These are phyloP conservation scores for Drosophila anomelani DNA, from an alignment of 2,888 invertebrate species.

Conservation along the genomic window DNA sequence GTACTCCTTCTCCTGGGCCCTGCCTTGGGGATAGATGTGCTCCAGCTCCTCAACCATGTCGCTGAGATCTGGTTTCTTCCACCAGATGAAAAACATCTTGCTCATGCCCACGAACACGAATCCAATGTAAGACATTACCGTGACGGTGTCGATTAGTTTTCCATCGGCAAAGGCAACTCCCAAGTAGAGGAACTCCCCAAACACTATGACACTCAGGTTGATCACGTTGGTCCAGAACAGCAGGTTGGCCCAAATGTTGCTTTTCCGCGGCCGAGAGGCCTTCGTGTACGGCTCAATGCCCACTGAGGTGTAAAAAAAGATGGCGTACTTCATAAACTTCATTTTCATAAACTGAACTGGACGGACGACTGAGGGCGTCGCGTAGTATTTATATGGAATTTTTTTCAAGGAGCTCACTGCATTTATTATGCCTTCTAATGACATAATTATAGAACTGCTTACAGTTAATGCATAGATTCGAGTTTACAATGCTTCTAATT, in stretches of 20 bases:
- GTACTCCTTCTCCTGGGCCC: constrained; percentile 46
- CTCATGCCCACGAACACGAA: constrained; percentile 71
- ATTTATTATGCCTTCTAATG: constrained; percentile 54
- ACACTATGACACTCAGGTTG: constrained; percentile 57
- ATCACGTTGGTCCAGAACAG: constrained; percentile 61
- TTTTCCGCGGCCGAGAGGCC: not conserved
- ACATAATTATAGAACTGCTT: constrained; percentile 44
- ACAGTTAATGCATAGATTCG: constrained; percentile 19
- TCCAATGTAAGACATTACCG: constrained; percentile 78
- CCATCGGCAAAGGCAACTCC: constrained; percentile 55
- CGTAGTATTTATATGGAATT: constrained; percentile 44
- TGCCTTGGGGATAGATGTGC: constrained; percentile 60
- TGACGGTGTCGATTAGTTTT: constrained; percentile 73
- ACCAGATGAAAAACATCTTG: constrained; percentile 78
- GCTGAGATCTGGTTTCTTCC: constrained; percentile 63
- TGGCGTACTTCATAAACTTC: constrained; percentile 72
- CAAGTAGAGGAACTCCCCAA: constrained; percentile 70
- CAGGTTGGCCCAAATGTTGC: constrained; percentile 24
- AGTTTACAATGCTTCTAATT: constrained; percentile 32
- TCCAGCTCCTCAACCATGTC: constrained; percentile 62
- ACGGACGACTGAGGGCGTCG: too few species aligned
- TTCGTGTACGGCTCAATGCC: constrained; percentile 67
- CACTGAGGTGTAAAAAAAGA: constrained; percentile 70
- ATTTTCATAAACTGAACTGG: constrained; percentile 32
- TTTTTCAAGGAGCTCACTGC: not conserved